Evolutionary conservation across 2,113 vertebrate genomes (phyloP), one percentile per base, ranked within the genome.

Genomic region (Lophochroa leadbeateri): DNA sequence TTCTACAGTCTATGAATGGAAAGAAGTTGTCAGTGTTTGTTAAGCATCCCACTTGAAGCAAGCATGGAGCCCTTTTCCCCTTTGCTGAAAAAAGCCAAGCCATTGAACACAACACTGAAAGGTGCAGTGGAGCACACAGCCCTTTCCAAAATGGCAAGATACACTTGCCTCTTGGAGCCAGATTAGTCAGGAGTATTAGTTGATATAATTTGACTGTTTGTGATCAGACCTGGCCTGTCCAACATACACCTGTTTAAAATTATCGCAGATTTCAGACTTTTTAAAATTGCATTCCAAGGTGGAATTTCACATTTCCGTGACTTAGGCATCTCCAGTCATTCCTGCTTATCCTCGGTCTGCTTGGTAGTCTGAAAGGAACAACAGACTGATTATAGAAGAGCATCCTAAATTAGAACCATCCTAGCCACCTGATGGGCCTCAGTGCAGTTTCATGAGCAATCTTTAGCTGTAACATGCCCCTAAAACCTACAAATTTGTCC

Each of bases 61-160:
- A 37, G 46, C 0, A 0, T n/a, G 47, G 29, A 46, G 16, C 46
- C 19, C 29, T 43, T 29, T 47, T 79, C 19, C 23, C 3, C 27
- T 82, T 58, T 53, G 31, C 46, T 13, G 7, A n/a, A 53, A 76
- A 65, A 24, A 7, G 1, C 37, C 43, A n/a, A 74, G 10, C 13
- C 28, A 18, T 16, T 17, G 10, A 77, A 50, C 2, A 2, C 19
- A 43, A 17, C 23, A 7, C 33, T 37, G 49, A 52, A 58, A 57
- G 24, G 46, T 17, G 39, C 47, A 33, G 41, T 25, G 15, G 57
- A 75, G 21, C 49, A 15, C 46, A 52, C 33, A 46, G 35, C 9
- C 58, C 28, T 71, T 67, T 61, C 61, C 35, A 46, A 28, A 53
- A 65, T 14, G 52, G 13, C 57, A 44, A 29, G 24, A 14, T 70